phyloP scores from a whole-genome alignment of 2,888 invertebrate genomes.

The Calliphora vomitoria region DNA sequence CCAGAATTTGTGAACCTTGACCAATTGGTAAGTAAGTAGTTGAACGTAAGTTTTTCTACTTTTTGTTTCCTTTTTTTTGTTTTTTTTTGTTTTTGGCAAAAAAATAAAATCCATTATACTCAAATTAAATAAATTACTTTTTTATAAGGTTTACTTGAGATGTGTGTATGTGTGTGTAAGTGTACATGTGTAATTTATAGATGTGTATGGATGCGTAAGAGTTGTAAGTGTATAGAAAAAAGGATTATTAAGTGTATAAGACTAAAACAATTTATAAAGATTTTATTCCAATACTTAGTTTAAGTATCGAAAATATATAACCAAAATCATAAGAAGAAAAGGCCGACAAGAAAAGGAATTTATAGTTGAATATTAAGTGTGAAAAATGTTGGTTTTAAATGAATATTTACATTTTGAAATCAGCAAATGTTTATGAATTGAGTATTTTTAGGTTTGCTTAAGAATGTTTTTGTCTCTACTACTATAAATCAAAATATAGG shows the following conservation, averaged over 20 bases:
- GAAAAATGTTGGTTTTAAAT: neutral
- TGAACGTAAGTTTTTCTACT: slow-evolving; percentile 45
- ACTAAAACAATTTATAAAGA: slow-evolving; percentile 46
- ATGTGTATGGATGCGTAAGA: neutral
- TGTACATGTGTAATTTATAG: neutral
- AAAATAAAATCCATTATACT: slow-evolving; percentile 68
- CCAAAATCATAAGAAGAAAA: neutral
- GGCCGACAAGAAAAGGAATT: neutral
- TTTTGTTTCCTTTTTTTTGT: neutral
- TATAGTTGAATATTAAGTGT: slow-evolving; percentile 50
- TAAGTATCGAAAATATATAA: slow-evolving; percentile 33
- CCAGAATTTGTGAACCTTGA: slow-evolving; percentile 68
- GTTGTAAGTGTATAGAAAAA: slow-evolving; percentile 41
- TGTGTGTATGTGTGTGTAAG: neutral
- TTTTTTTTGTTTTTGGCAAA: slow-evolving; percentile 6
- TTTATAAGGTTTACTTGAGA: slow-evolving; percentile 23
- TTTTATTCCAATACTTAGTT: slow-evolving; percentile 42
- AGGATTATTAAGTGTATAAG: slow-evolving; percentile 50
- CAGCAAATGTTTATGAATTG: too few species aligned
- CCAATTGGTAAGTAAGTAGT: slow-evolving; percentile 68
- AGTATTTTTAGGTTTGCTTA: too few species aligned
- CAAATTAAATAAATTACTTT: slow-evolving; percentile 69
- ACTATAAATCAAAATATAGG: too few species aligned
- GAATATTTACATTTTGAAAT: neutral
- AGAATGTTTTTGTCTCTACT: too few species aligned